Evolutionary conservation across 2,113 vertebrate species (phyloP).

Genomic region (Mugil cephalus): DNA sequence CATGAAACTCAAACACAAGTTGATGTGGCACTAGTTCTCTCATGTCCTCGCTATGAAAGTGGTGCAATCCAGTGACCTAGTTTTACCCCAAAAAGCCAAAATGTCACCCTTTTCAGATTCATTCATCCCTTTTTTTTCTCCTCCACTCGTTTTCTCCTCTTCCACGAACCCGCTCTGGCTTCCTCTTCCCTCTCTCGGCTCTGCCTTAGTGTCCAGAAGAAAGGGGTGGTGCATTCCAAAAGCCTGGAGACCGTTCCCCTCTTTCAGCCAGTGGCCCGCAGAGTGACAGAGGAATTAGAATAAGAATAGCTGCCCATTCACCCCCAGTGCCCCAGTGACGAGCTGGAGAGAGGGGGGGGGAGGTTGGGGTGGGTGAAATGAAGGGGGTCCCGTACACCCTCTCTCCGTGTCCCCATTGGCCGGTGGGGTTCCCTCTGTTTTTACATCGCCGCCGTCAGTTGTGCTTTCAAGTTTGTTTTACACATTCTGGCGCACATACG

Average conservation of each 20-base stretch:
- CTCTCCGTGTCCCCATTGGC: constrained; percentile 74
- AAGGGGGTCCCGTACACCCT: constrained; percentile 22
- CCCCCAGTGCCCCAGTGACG: constrained; percentile 76
- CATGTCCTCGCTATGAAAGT: not conserved
- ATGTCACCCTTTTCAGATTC: constrained; percentile 17
- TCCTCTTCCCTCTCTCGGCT: constrained; percentile 41
- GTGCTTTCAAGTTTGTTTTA: constrained; percentile 75
- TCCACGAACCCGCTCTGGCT: constrained; percentile 23
- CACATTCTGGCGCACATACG: constrained; percentile 55
- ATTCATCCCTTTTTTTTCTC: constrained; percentile 8
- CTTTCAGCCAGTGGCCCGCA: constrained; percentile 80
- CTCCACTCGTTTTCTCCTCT: constrained; percentile 1
- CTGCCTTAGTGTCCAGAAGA: constrained; percentile 74
- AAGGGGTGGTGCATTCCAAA: constrained; percentile 84
- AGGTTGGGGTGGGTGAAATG: constrained; percentile 50
- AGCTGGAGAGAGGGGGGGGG: constrained; percentile 53
- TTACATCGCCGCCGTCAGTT: constrained; percentile 77
- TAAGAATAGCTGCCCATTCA: constrained; percentile 87
- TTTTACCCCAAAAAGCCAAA: constrained; percentile 14
- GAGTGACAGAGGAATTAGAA: constrained; percentile 86
- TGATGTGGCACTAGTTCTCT: constrained; percentile 3
- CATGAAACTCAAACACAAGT: not conserved
- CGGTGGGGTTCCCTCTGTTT: constrained; percentile 74
- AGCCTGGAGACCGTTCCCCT: constrained; percentile 84
- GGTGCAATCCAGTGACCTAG: constrained; percentile 12